Base-by-base conservation (phyloP, 2,113 vertebrate species). In the Centropus bengalensis region DNA sequence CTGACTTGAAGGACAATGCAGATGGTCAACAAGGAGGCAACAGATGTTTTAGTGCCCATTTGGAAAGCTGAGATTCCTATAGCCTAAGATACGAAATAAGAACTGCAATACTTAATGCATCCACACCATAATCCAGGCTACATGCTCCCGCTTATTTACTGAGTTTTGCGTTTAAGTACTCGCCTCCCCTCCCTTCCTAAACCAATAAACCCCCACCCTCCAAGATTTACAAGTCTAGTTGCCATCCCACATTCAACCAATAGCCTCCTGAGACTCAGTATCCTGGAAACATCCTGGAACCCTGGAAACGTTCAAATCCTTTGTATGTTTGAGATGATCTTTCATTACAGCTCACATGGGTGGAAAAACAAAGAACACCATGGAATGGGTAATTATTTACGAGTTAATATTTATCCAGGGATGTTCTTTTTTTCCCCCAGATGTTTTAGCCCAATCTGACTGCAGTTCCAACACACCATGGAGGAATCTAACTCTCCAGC, bases 341-440 rank as follows among this genome's bases (percentile, higher is more conserved):
- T 47, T 89, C 3, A 0, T 51, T 66, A 66, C 22, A 54, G 8
- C 26, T 71, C 86, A 83, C 70, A 70, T 0, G 0, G 7, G 11
- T 45, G 69, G 64, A 42, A 55, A 93, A 91, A 89, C 51, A 85
- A 85, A 83, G 63, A 75, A 93, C 64, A 80, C 45, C 44, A 60
- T 14, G 14, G 45, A 86, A 75, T 16, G 38, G 77, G 38, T 45
- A 77, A 82, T 75, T 70, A 67, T 38, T 91, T 42, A 38, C 88
- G 90, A 85, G 45, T 60, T 82, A 42, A 0, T 33, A 16, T 66
- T 47, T 76, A 77, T 15, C 93, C 11, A 26, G 63, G 58, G 69
- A 4, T 36, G 18, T 60, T 45, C 71, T 62, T 9, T 5, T 59
- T 49, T 76, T 58, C 6, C 4, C 12, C 62, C 86, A 95, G 94